Evolutionary conservation across 2,888 invertebrate genomes (phyloP).

Genomic region (Steinernema carpocapsae): DNA sequence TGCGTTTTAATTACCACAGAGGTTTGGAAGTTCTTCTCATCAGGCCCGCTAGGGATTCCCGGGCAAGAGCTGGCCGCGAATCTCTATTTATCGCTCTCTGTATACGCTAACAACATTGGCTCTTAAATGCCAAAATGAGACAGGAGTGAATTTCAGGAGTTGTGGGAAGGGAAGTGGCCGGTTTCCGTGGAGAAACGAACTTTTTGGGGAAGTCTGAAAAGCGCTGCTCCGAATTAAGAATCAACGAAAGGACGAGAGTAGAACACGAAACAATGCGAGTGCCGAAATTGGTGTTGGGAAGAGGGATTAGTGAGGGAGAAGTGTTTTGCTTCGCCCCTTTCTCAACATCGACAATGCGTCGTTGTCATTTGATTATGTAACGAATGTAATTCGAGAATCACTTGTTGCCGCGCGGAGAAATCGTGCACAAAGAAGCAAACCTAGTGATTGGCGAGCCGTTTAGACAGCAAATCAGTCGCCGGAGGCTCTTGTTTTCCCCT

Average conservation of each 20-base stretch:
- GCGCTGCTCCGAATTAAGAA: not conserved
- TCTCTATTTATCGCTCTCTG: not conserved
- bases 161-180: not conserved
- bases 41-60: slow-evolving; percentile 9
- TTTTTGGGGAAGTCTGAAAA: not conserved
- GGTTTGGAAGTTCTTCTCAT: not conserved
- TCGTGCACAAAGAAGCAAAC: slow-evolving; percentile 18
- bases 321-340: slow-evolving; percentile 30
- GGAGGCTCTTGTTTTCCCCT: no score
- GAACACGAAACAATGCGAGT: not conserved
- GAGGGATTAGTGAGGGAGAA: slow-evolving; percentile 24
- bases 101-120: not conserved
- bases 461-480: not conserved
- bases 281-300: slow-evolving; percentile 30
- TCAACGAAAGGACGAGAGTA: not conserved
- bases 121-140: not conserved
- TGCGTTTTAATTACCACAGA: not conserved
- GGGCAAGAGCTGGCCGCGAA: not conserved
- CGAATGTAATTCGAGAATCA: slow-evolving; percentile 34
- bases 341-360: slow-evolving; percentile 29
- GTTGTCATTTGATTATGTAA: slow-evolving; percentile 35
- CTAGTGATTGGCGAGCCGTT: not conserved
- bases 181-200: not conserved
- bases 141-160: no score
- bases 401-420: slow-evolving; percentile 29